phyloP scores from a whole-genome alignment of 1,140 invertebrate species.

The Phymastichus coffea region DNA sequence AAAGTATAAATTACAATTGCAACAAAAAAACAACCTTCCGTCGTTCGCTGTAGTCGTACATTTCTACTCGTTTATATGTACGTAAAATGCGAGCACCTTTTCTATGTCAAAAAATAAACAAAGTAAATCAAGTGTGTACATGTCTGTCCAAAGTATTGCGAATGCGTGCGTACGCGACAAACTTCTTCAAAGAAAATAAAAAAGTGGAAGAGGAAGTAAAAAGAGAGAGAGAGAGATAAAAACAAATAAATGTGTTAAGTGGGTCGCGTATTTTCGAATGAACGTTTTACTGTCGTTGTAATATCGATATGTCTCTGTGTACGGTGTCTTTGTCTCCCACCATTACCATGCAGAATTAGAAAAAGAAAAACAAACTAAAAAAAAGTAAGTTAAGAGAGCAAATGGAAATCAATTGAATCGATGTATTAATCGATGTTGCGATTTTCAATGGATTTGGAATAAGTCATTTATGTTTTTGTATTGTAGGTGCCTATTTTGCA shows the following conservation, averaged over 20 bases:
- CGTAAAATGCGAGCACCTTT: conserved; percentile 25
- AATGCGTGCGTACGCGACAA: conserved; percentile 33
- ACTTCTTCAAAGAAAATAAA: conserved; percentile 6
- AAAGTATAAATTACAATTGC: conserved; percentile 11
- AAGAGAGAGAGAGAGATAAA: conserved; percentile 17
- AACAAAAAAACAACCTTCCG: conserved; percentile 21
- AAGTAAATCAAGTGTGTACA: conserved; percentile 22
- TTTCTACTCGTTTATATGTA: conserved; percentile 31
- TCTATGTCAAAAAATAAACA: conserved; percentile 28
- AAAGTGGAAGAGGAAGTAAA: too few species aligned
- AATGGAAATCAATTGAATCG: neutral
- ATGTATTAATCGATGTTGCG: conserved; percentile 5
- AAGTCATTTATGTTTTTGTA: too few species aligned
- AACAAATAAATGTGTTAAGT: conserved; percentile 5
- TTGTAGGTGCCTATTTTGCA: conserved; percentile 11
- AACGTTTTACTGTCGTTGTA: conserved; percentile 48
- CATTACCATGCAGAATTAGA: conserved; percentile 17
- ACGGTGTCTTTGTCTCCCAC: conserved; percentile 41
- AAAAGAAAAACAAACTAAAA: conserved; percentile 16
- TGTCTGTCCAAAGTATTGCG: conserved; percentile 11
- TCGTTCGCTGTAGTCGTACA: conserved; percentile 30
- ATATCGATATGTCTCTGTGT: conserved; percentile 51
- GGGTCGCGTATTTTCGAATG: conserved; percentile 34
- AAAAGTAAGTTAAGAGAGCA: conserved; percentile 15
- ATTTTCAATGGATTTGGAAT: neutral